phyloP scores from a whole-genome alignment of 2,113 vertebrate species.

The Malurus cyaneus region DNA sequence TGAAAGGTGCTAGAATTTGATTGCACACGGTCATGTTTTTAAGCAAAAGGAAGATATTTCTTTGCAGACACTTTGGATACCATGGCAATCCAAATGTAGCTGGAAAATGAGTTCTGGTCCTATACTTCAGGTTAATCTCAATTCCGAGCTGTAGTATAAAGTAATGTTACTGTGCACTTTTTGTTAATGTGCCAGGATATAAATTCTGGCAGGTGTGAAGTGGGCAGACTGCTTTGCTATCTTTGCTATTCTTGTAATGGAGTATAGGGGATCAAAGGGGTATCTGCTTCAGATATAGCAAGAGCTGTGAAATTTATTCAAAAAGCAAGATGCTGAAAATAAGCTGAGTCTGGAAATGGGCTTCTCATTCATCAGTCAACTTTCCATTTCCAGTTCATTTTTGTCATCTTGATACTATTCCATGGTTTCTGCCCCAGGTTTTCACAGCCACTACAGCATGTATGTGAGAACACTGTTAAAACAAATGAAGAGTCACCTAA shows the following conservation, averaged over 20 bases:
- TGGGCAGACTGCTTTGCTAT: not conserved
- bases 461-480: not conserved
- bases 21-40: not conserved
- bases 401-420: fast-evolving
- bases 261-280: not conserved
- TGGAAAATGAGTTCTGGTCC: not conserved
- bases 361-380: not conserved
- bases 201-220: not conserved
- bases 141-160: not conserved
- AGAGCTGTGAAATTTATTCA: not conserved
- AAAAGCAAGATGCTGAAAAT: not conserved
- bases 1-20: not conserved
- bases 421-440: not conserved
- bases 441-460: not conserved
- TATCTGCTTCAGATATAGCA: not conserved
- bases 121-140: not conserved
- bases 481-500: not conserved
- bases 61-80: not conserved
- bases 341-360: not conserved
- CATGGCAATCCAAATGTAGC: not conserved
- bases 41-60: not conserved
- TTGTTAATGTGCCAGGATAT: not conserved
- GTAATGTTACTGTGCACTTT: not conserved
- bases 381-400: not conserved
- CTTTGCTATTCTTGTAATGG: not conserved